Evolutionary conservation across 2,113 vertebrate genomes (phyloP), one percentile per base, ranked within the genome.

Genomic region (Ranitomeya imitator): DNA sequence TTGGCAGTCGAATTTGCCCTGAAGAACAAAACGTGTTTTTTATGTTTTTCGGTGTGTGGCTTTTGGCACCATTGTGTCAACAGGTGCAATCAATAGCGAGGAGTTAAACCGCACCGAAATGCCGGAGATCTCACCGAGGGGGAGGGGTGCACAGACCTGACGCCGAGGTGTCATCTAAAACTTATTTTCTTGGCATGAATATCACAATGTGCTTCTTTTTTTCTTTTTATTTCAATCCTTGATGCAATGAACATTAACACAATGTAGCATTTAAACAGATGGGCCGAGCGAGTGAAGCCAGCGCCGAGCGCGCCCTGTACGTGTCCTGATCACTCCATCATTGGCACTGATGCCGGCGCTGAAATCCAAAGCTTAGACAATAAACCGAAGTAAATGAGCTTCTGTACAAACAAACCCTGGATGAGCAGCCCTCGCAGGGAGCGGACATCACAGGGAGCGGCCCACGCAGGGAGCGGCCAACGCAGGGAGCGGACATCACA

Each of bases 231-330:
- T 18, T 21, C 73, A 23, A 71, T 57, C 37, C 51, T 79, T 18
- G 31, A 79, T 18, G 69, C 51, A 45, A n/a, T 83, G 31, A 83
- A 88, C 86, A 74, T 88, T 63, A 82, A 31, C 59, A 65, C 54
- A 67, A 31, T 8, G 45, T 88, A n/a, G n/a, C 59, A 88, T 54
- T 76, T 65, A 86, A 88, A 88, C 87, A 88, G 80, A 83, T 88
- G 87, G 87, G 80, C 57, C 77, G 45, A 88, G 52, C 13, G 9
- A 54, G 37, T 54, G 16, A 23, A 37, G 80, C 87, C 80, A 77
- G 31, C n/a, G 23, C 71, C 87, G 54, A 8, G 59, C 79, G 14
- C 10, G 71, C 65, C 65, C 74, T 87, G 23, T 45, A 31, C 45
- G 86, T 61, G 54, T 51, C 76, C 79, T 83, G 9, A 82, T 74